Base-by-base conservation (phyloP, 2,113 vertebrate species). In the Onychostruthus taczanowskii region DNA sequence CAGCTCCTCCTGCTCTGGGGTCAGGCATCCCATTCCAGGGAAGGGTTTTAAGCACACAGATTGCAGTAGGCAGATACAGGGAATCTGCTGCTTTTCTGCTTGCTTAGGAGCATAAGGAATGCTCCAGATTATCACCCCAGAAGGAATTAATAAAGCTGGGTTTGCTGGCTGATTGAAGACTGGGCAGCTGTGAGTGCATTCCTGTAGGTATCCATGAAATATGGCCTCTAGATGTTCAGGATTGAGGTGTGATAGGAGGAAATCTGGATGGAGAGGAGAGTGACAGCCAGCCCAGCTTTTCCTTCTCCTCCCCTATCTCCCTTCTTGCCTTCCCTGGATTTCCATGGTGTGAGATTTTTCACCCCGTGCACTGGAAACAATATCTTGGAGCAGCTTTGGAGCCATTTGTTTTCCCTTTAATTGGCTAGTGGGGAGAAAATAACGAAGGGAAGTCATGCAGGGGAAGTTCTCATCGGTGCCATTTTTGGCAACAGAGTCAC, bases 401-500 rank as follows among this genome's bases (percentile, higher is more conserved):
- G 56, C 84, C 79, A 93, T 90, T 91, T 90, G 39, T 92, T 82
- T 87, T 90, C 50, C 8, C 0, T 92, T 94, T 95, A 92, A 96
- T 95, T 97, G 96, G 95, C 90, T 96, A 21, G 86, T 18, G 49
- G 77, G 86, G 73, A 96, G 86, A 84, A 95, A 78, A 96, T 91
- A 95, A 95, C 59, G 81, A 88, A 95, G 77, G 74, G 81, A 95
- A 94, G 94, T 95, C 89, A 89, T 80, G 88, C 49, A 70, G 89
- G 95, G 87, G 95, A 64, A 62, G 63, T 81, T 87, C 84, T 94
- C 83, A 22, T 92, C 43, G 76, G 77, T 59, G 82, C 94, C 26
- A 61, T 84, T 96, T 97, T 96, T 97, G 96, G 84, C 94, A 96
- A 93, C 88, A 74, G 93, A 95, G 62, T 84, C 73, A 77, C 86